These are phyloP conservation scores for Omphaloscelis lunosa DNA, from an alignment of 2,888 invertebrate genomes.

Conservation along the genomic window DNA sequence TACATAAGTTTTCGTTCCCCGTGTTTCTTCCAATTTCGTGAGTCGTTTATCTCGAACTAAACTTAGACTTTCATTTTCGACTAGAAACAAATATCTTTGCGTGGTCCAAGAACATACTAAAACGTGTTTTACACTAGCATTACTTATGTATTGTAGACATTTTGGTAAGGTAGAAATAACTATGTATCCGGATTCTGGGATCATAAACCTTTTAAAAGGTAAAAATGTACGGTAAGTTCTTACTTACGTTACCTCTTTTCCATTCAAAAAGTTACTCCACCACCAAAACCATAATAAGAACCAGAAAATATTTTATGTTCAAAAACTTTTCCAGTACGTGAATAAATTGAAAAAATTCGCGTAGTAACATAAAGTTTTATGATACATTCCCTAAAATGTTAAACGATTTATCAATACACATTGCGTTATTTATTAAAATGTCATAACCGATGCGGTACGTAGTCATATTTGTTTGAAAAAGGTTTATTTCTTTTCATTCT, in stretches of 20 bases:
- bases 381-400: slow-evolving; percentile 37
- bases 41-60: not conserved
- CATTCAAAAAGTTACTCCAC: slow-evolving; percentile 2
- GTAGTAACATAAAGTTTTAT: slow-evolving; percentile 42
- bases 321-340: slow-evolving; percentile 33
- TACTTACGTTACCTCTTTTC: not conserved
- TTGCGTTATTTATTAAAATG: slow-evolving; percentile 1
- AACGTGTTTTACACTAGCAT: not conserved
- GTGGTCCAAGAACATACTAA: not conserved
- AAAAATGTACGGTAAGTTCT: not conserved
- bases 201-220: not conserved
- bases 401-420: slow-evolving; percentile 30
- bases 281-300: slow-evolving; percentile 27
- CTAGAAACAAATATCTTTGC: not conserved
- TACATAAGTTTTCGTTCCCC: not conserved
- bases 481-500: not conserved
- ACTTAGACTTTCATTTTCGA: not conserved
- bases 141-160: not conserved
- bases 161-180: not conserved
- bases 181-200: not conserved
- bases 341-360: slow-evolving; percentile 48
- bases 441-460: not conserved
- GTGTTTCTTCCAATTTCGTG: not conserved
- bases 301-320: slow-evolving; percentile 40
- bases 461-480: not conserved